Evolutionary conservation across 2,113 vertebrate genomes (phyloP).

Genomic region (Calyptomena viridis): DNA sequence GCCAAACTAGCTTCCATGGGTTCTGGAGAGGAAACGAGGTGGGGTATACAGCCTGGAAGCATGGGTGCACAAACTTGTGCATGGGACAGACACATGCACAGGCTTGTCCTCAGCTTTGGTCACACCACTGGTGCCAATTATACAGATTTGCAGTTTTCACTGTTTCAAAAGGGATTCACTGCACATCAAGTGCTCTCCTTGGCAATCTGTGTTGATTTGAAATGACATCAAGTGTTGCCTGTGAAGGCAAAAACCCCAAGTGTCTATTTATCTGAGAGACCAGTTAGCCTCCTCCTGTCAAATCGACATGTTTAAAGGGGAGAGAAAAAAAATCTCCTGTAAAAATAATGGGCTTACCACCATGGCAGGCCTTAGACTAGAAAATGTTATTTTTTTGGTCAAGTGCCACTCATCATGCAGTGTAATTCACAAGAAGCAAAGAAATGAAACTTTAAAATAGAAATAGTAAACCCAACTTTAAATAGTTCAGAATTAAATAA

Average conservation of each 20-base stretch:
- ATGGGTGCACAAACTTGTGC: rapidly evolving
- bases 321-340: not conserved
- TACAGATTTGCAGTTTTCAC: too few species aligned
- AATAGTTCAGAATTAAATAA: not conserved
- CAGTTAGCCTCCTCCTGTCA: conserved; percentile 6
- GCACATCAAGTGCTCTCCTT: not conserved
- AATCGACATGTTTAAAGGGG: not conserved
- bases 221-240: not conserved
- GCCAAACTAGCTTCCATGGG: rapidly evolving
- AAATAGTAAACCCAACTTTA: not conserved
- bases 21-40: not conserved
- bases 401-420: not conserved
- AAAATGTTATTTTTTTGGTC: not conserved
- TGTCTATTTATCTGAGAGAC: not conserved
- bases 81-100: rapidly evolving
- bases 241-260: not conserved
- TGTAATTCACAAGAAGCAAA: not conserved
- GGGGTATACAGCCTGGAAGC: not conserved
- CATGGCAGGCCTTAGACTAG: not conserved
- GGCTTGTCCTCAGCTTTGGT: not conserved
- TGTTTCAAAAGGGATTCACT: not conserved
- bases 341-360: not conserved
- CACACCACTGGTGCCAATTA: not conserved
- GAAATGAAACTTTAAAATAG: not conserved
- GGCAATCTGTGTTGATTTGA: not conserved